Conservation (phyloP, 2,797 vertebrate genomes). For the Tympanoctomys barrerae region DNA sequence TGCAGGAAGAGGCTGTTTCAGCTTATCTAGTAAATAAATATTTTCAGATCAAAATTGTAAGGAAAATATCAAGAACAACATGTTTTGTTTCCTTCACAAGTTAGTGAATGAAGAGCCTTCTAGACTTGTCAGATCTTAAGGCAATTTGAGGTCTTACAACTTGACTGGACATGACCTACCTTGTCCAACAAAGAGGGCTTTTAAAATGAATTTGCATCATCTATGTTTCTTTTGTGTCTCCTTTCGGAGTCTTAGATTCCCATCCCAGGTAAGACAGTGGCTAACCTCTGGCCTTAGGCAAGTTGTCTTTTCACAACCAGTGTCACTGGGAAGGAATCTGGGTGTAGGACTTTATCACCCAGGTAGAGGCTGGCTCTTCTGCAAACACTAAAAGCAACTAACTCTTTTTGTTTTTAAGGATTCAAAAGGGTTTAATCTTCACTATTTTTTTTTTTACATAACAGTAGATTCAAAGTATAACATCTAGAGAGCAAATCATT, state of each 20-base stretch:
- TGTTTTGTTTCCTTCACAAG: not conserved
- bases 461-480: not conserved
- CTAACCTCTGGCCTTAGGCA: not conserved
- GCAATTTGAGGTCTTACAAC: not conserved
- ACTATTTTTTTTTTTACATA: slow-evolving; percentile 1
- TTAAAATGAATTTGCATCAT: not conserved
- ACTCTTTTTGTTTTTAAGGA: not conserved
- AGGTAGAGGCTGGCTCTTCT: not conserved
- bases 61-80: not conserved
- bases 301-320: not conserved
- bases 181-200: not conserved
- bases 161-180: not conserved
- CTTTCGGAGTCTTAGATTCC: not conserved
- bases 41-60: not conserved
- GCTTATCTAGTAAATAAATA: not conserved
- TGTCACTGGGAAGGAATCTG: not conserved
- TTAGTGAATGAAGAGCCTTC: not conserved
- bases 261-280: not conserved
- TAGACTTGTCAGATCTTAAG: not conserved
- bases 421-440: slow-evolving; percentile 31
- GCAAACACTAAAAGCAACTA: not conserved
- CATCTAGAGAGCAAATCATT: not conserved
- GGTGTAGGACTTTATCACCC: not conserved
- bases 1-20: not conserved
- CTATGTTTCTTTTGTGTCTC: slow-evolving; percentile 15